phyloP scores from a whole-genome alignment of 2,797 vertebrate genomes.

The Artibeus lituratus region DNA sequence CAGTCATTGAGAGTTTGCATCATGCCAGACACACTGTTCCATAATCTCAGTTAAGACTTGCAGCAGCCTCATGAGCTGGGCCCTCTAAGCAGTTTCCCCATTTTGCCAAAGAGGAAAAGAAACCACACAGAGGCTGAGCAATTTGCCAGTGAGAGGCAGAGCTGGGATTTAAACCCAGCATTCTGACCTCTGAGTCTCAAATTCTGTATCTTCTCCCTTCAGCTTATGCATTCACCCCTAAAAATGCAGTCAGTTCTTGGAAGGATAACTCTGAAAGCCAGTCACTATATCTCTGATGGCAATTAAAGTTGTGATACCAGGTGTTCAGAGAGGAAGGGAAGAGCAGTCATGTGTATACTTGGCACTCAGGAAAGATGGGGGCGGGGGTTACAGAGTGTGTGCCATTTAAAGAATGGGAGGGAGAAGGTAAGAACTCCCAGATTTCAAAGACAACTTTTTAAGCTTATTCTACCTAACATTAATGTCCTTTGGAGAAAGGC shows the following conservation, averaged over 20 bases:
- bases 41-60: neutral
- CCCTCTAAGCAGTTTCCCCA: neutral
- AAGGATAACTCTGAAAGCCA: neutral
- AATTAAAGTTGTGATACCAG: neutral
- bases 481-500: neutral
- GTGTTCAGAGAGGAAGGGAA: neutral
- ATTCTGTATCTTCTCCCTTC: neutral
- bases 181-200: neutral
- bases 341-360: fast-evolving
- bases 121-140: neutral
- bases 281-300: neutral
- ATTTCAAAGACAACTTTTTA: neutral
- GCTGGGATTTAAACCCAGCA: neutral
- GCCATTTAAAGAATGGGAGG: neutral
- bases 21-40: neutral
- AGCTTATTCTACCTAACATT: neutral
- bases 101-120: neutral
- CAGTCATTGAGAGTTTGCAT: neutral
- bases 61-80: neutral
- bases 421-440: neutral
- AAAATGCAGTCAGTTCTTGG: neutral
- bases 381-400: neutral
- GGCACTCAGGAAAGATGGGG: neutral
- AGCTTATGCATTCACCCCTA: neutral
- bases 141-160: neutral